Evolutionary conservation across 2,113 vertebrate genomes (phyloP), one percentile per base, ranked within the genome.

Genomic region (Thamnaconus septentrionalis): DNA sequence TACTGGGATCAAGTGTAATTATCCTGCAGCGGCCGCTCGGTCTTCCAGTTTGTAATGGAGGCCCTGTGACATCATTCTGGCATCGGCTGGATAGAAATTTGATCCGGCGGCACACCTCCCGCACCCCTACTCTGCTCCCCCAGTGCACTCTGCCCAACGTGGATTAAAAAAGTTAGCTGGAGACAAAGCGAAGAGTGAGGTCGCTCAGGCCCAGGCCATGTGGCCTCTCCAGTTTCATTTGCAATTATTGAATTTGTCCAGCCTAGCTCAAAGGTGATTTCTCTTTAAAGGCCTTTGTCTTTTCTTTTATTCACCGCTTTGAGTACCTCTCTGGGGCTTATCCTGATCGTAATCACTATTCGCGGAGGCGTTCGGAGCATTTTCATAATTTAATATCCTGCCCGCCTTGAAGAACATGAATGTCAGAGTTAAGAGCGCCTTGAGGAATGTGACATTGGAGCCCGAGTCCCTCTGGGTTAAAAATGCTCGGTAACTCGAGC

Each of bases 401-500:
- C 52, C 9, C 3, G 12, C 58, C 61, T 59, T 56, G 7, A 62
- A 68, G 8, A 66, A 59, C 61, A 45, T 55, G n/a, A 75, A 73
- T 84, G 46, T 53, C 9, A 53, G 62, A 53, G 49, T 70, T 67
- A 58, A 67, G 50, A 48, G 61, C 5, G 0, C 40, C 41, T 57
- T 4, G 46, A 85, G 81, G 86, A 89, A 89, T 88, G 81, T 70
- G 80, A 79, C 81, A 83, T 11, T 11, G 69, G 63, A 85, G 75
- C 71, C 59, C 18, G 11, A 4, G 64, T 76, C 75, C 82, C 67
- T 57, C 39, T 59, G 76, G 77, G 80, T 85, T 81, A 75, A 79
- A 80, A 80, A 76, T 70, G 82, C 71, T 59, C 56, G 88, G 89
- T 79, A 86, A 88, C 75, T 81, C 84, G 65, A 88, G 60, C 62